Evolutionary conservation across 2,888 invertebrate genomes (phyloP).

Genomic region (Melitaea athalia): DNA sequence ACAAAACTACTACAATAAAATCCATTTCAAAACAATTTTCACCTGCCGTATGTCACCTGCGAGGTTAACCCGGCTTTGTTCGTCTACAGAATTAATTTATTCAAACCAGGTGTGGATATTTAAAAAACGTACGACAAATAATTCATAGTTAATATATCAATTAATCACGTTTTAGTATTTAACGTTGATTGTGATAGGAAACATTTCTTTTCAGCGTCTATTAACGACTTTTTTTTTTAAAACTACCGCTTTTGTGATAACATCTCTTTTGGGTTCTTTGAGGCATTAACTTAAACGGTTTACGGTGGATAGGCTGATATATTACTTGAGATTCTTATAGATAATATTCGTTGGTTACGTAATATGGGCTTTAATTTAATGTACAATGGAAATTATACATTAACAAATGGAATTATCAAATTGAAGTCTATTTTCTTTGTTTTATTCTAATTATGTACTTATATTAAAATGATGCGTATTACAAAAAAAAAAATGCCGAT

Average conservation of each 20-base stretch:
- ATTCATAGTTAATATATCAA: slow-evolving; percentile 43
- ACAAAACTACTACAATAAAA: slow-evolving; percentile 17
- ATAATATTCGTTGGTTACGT: slow-evolving; percentile 1
- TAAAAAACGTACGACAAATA: slow-evolving; percentile 26
- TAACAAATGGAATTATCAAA: too few relatives aligned
- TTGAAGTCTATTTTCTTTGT: too few relatives aligned
- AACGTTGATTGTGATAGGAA: slow-evolving; percentile 43
- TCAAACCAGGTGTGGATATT: slow-evolving; percentile 34
- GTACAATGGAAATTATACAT: background rate
- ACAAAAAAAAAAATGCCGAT: too few relatives aligned
- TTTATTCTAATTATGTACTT: too few relatives aligned
- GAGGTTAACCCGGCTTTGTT: slow-evolving; percentile 27
- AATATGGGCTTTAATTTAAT: background rate
- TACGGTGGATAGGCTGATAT: slow-evolving; percentile 1
- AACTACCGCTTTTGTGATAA: slow-evolving; percentile 37
- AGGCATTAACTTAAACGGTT: background rate
- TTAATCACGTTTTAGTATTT: slow-evolving; percentile 46
- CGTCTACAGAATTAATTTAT: slow-evolving; percentile 29
- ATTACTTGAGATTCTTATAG: slow-evolving; percentile 10
- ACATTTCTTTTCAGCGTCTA: slow-evolving; percentile 42
- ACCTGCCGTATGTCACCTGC: slow-evolving; percentile 37
- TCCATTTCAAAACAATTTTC: slow-evolving; percentile 29
- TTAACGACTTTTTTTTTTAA: slow-evolving; percentile 38
- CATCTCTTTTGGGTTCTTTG: slow-evolving; percentile 19
- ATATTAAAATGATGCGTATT: too few relatives aligned